A percentile compares a stretch with the other conserved stretches of the same genome.
These are phyloP conservation scores for Neoniphon sammara DNA, from an alignment of 2,797 vertebrate genomes.

Conservation along the genomic window DNA sequence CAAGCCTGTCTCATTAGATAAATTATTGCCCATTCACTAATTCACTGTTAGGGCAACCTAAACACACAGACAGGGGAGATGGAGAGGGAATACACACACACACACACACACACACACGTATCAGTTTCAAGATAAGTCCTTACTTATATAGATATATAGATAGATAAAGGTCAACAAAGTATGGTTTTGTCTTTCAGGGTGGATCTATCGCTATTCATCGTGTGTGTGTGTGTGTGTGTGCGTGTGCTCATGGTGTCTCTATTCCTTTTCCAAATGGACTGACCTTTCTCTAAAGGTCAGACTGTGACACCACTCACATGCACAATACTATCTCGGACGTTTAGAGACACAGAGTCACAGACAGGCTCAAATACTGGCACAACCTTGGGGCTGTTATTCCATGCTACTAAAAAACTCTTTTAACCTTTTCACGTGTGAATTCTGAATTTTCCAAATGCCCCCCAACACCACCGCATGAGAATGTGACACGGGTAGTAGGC, in stretches of 20 bases:
- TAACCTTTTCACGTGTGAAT: slow-evolving; percentile 52
- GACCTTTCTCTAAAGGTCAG: slow-evolving; percentile 80
- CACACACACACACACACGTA: slow-evolving; percentile 19
- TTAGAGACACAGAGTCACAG: slow-evolving; percentile 54
- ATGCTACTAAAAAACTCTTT: slow-evolving; percentile 44
- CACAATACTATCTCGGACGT: slow-evolving; percentile 63
- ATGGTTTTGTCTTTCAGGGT: slow-evolving; percentile 57
- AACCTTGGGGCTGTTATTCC: slow-evolving; percentile 39
- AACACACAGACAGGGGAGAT: neutral
- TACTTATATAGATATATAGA: slow-evolving; percentile 51
- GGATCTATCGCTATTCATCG: slow-evolving; percentile 64
- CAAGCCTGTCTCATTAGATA: slow-evolving; percentile 8
- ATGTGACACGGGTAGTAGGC: neutral
- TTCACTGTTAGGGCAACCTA: neutral
- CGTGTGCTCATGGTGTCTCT: slow-evolving; percentile 51
- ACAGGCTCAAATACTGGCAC: slow-evolving; percentile 43
- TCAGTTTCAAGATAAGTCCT: slow-evolving; percentile 52
- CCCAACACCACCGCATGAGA: neutral
- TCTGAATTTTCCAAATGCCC: slow-evolving; percentile 20
- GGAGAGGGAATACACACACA: neutral
- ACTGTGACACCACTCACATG: slow-evolving; percentile 77
- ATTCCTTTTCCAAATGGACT: slow-evolving; percentile 69
- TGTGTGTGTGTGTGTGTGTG: slow-evolving; percentile 46
- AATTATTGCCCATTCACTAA: slow-evolving; percentile 8
- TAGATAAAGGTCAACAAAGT: slow-evolving; percentile 71